Percentiles rank a stretch among this genome's conserved stretches.
phyloP scores from a whole-genome alignment of 2,797 vertebrate genomes.

The Holocentrus rufus region DNA sequence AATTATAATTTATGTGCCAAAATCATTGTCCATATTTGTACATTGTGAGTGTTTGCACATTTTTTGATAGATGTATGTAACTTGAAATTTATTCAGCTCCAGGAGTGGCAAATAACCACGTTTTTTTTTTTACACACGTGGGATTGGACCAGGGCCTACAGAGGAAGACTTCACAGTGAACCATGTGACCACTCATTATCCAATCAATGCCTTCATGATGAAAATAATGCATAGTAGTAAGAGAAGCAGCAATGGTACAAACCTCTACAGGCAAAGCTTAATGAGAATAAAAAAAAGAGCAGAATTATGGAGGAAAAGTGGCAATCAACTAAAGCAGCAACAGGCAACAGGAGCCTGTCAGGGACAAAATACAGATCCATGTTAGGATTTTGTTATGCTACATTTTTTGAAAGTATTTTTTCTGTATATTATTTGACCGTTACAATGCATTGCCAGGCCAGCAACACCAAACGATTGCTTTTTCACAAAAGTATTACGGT shows the following conservation, averaged over 20 bases:
- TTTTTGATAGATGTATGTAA: neutral
- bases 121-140: slow-evolving; percentile 33
- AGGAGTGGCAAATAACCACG: slow-evolving; percentile 40
- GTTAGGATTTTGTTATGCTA: too few relatives aligned
- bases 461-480: neutral
- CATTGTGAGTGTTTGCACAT: neutral
- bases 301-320: slow-evolving; percentile 14
- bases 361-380: too few relatives aligned
- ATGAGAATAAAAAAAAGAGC: slow-evolving; percentile 36
- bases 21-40: neutral
- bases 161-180: slow-evolving; percentile 77
- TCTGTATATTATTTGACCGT: neutral
- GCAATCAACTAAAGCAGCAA: slow-evolving; percentile 3
- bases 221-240: slow-evolving; percentile 78
- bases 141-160: slow-evolving; percentile 44
- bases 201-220: slow-evolving; percentile 51
- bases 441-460: too few relatives aligned
- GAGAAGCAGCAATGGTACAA: slow-evolving; percentile 30
- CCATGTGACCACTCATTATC: slow-evolving; percentile 54
- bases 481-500: slow-evolving; percentile 14
- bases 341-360: neutral
- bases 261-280: slow-evolving; percentile 32
- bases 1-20: neutral
- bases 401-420: too few relatives aligned
- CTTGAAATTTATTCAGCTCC: slow-evolving; percentile 2